phyloP scores from a whole-genome alignment of 1,140 invertebrate species.

The Coenobita brevimanus region DNA sequence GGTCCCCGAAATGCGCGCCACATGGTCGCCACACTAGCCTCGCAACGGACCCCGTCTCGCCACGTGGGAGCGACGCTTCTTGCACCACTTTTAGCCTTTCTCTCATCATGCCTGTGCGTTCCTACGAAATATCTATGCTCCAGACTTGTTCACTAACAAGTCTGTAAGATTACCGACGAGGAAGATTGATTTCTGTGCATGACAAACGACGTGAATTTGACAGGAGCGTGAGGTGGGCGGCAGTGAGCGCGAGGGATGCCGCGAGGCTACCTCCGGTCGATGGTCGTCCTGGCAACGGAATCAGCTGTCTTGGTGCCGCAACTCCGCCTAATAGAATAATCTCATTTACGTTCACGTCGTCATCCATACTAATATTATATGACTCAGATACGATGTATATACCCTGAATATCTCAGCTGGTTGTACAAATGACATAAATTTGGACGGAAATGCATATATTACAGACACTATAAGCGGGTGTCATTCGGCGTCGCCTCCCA shows the following conservation, averaged over 20 bases:
- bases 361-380: neutral
- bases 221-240: neutral
- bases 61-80: conserved; percentile 31
- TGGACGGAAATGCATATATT: no score
- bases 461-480: conserved; percentile 29
- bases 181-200: neutral
- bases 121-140: neutral
- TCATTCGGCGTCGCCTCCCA: conserved; percentile 6
- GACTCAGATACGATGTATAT: no score
- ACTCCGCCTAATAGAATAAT: conserved; percentile 1
- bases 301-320: conserved; percentile 56
- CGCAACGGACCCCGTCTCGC: conserved; percentile 27
- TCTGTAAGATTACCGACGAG: neutral
- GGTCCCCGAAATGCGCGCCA: conserved; percentile 58
- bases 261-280: conserved; percentile 44
- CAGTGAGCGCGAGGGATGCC: no score
- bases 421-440: no score
- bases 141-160: neutral
- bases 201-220: neutral
- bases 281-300: conserved; percentile 64
- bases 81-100: neutral
- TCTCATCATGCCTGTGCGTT: neutral
- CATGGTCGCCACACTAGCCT: conserved; percentile 50
- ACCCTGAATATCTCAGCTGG: no score
- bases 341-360: no score